Conservation (phyloP, 2,113 vertebrate genomes). For the Coregonus clupeaformis region DNA sequence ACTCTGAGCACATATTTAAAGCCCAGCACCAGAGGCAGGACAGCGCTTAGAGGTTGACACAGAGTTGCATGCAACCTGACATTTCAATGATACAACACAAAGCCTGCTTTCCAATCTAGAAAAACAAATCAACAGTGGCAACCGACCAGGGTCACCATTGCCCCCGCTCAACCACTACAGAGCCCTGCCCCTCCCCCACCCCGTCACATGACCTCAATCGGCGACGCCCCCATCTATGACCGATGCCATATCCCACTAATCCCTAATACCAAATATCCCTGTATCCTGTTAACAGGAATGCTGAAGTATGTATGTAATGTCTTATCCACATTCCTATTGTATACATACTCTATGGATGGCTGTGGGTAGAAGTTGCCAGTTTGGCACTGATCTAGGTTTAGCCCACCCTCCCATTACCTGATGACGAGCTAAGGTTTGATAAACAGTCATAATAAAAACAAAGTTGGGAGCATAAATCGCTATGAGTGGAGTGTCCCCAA, state of each 20-base stretch:
- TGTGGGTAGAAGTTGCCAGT: no score
- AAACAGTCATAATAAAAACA: no score
- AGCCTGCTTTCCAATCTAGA: constrained; percentile 31
- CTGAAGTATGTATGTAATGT: background rate
- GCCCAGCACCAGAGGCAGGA: constrained; percentile 50
- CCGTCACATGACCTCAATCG: constrained; percentile 54
- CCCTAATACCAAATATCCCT: constrained; percentile 46
- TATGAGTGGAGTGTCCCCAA: background rate
- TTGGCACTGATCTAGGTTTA: background rate
- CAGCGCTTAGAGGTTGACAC: constrained; percentile 42
- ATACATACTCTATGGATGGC: no score
- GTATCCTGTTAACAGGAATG: constrained; percentile 14
- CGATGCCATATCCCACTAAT: constrained; percentile 47
- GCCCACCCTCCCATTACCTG: background rate
- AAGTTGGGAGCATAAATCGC: no score
- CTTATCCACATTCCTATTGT: no score
- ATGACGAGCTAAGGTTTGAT: no score
- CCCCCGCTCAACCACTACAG: constrained; percentile 27
- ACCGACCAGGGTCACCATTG: constrained; percentile 39
- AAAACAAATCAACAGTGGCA: constrained; percentile 61
- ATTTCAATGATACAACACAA: constrained; percentile 59
- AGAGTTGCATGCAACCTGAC: constrained; percentile 52
- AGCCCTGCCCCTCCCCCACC: constrained; percentile 14
- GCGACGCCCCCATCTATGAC: constrained; percentile 41
- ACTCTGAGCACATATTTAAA: constrained; percentile 40